A percentile compares a stretch with the other conserved stretches of the same genome.
These are phyloP conservation scores for Isichthys henryi DNA, from an alignment of 2,113 vertebrate genomes.

Conservation along the genomic window DNA sequence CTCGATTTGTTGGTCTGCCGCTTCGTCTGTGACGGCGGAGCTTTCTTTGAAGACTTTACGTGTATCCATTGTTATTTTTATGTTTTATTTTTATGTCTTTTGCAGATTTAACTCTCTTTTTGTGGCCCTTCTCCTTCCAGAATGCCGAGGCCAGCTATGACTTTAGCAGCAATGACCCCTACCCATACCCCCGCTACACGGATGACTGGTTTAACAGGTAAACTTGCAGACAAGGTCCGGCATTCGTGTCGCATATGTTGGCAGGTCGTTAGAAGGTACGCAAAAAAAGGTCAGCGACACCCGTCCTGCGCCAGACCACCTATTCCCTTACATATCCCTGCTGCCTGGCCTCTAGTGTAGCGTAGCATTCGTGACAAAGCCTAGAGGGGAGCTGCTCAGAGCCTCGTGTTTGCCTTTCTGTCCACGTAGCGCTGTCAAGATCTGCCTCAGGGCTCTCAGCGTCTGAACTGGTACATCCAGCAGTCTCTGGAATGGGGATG, in stretches of 20 bases:
- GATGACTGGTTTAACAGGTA: slow-evolving; percentile 99
- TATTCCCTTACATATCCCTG: background rate
- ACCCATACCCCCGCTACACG: slow-evolving; percentile 92
- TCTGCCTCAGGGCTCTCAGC: background rate
- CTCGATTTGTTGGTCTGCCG: background rate
- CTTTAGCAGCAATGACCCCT: slow-evolving; percentile 98
- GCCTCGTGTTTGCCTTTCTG: background rate
- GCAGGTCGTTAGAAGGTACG: background rate
- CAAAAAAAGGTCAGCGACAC: slow-evolving; percentile 10
- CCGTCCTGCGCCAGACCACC: background rate
- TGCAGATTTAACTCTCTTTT: slow-evolving; percentile 9
- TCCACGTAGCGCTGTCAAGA: background rate
- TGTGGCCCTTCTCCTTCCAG: slow-evolving; percentile 65
- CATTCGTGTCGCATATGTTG: background rate
- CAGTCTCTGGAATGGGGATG: too few relatives aligned
- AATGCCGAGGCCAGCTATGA: slow-evolving; percentile 96
- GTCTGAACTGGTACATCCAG: background rate
- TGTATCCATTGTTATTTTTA: background rate
- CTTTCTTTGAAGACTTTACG: background rate
- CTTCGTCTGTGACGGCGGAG: background rate
- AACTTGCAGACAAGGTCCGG: slow-evolving; percentile 12
- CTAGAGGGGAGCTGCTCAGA: background rate
- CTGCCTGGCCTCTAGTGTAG: background rate
- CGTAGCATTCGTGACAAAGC: background rate
- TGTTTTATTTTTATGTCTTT: background rate